Base-by-base conservation (phyloP, 2,797 vertebrate genomes). In the Sebastes cheni region DNA sequence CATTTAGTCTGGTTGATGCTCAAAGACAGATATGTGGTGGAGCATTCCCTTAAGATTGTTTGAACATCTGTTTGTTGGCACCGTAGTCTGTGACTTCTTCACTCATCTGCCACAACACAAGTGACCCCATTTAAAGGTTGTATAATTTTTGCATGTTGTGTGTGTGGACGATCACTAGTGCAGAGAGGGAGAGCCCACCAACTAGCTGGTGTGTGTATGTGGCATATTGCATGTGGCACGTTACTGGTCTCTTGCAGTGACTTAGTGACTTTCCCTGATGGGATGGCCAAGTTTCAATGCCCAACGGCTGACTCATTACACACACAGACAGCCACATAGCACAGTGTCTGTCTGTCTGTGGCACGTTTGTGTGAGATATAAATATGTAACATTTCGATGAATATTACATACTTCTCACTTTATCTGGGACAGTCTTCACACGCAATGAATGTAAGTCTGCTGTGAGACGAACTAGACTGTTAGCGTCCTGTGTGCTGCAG, bases 351-450 rank as follows among this genome's bases (percentile, higher is more conserved):
- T 78, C 79, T 42, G 42, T 46, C 14, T 74, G 68, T 73, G 71
- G 58, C 75, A 29, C 3, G 11, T 81, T 73, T 76, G 52, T 77
- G 81, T 10, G 72, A 42, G 27, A 56, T 80, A 91, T 93, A 86
- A 93, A 93, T 92, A 90, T 88, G 87, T 75, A 88, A 72, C 74
- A 36, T 76, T 81, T 70, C 10, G 4, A 91, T 92, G 77, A 92
- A 92, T 90, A 91, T 93, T 92, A 86, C 86, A 93, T 91, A 73
- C 72, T 83, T 88, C 87, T 68, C 88, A 70, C 82, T 85, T 77
- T 80, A 84, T 86, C 74, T 91, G 82, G 84, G 85, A 86, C 87
- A 72, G 64, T 56, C 61, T 85, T 86, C 75, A 66, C 82, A 87
- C 74, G 23, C 55, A 50, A 18, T 71, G 64, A 59, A 46, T 55